phyloP scores from a whole-genome alignment of 2,888 invertebrate genomes.

The Ephialtes manifestator region DNA sequence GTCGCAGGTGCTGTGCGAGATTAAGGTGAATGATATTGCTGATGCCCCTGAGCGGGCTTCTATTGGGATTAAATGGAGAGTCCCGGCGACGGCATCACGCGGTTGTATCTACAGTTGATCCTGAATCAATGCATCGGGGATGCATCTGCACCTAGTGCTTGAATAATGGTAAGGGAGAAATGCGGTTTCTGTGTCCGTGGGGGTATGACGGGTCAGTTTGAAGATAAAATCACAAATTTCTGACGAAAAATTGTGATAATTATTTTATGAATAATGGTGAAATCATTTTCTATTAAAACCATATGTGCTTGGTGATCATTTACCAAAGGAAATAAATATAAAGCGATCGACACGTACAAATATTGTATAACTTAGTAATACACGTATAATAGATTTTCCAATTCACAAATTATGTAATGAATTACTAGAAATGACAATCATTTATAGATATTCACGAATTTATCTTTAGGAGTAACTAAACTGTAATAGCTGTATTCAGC shows the following conservation, averaged over 20 bases:
- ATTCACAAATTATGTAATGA: background rate
- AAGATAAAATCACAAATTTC: background rate
- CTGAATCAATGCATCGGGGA: conserved; percentile 9
- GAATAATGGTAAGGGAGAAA: background rate
- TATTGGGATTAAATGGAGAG: conserved; percentile 10
- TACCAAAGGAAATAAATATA: background rate
- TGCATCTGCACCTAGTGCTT: background rate
- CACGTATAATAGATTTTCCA: background rate
- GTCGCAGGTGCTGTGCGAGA: conserved; percentile 35
- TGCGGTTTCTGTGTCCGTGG: background rate
- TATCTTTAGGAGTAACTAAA: background rate
- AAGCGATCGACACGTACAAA: background rate
- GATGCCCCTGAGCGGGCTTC: conserved; percentile 20
- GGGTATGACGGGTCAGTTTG: background rate
- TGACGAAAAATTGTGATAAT: background rate
- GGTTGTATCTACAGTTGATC: conserved; percentile 10
- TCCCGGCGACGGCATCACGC: conserved; percentile 3
- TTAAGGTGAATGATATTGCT: conserved; percentile 45
- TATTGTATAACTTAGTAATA: background rate
- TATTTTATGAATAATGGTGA: background rate
- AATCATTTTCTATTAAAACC: background rate
- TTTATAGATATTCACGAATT: background rate
- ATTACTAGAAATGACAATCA: background rate
- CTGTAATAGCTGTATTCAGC: no score
- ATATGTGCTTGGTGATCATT: background rate